Evolutionary conservation across 2,888 invertebrate genomes (phyloP).

Genomic region (Rhagophthalmus giganteus): DNA sequence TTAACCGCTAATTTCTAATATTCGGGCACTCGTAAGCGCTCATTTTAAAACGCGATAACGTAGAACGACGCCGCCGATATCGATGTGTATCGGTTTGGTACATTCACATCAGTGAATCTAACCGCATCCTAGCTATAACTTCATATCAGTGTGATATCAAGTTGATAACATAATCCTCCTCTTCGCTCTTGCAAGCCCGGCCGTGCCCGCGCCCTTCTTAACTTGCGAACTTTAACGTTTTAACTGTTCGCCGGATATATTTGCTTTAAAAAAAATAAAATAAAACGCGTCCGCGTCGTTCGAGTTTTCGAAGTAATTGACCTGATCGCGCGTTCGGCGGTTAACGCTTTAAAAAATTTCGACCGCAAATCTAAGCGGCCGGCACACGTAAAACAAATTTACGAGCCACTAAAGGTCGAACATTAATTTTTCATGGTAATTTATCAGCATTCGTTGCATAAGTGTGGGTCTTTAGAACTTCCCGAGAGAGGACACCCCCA

Average conservation of each 20-base stretch:
- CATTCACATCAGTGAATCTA: conserved; percentile 52
- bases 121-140: conserved; percentile 52
- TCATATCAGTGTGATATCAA: conserved; percentile 52
- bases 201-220: conserved; percentile 31
- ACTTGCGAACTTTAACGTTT: conserved; percentile 27
- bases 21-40: too few species aligned
- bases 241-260: conserved; percentile 22
- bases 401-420: conserved; percentile 6
- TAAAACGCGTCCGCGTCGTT: not conserved
- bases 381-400: conserved; percentile 12
- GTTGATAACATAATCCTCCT: conserved; percentile 46
- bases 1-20: too few species aligned
- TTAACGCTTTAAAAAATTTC: too few species aligned
- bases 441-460: conserved; percentile 46
- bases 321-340: too few species aligned
- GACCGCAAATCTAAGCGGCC: too few species aligned
- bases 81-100: conserved; percentile 41
- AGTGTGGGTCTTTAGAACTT: conserved; percentile 34
- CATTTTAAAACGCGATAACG: too few species aligned
- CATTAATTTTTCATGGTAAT: conserved; percentile 38
- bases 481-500: too few species aligned
- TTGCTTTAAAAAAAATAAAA: conserved; percentile 6
- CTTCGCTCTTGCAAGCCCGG: conserved; percentile 30
- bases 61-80: conserved; percentile 36
- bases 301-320: too few species aligned